These are phyloP conservation scores for Lycocerus yunnanus DNA, from an alignment of 2,888 invertebrate genomes.

Conservation along the genomic window DNA sequence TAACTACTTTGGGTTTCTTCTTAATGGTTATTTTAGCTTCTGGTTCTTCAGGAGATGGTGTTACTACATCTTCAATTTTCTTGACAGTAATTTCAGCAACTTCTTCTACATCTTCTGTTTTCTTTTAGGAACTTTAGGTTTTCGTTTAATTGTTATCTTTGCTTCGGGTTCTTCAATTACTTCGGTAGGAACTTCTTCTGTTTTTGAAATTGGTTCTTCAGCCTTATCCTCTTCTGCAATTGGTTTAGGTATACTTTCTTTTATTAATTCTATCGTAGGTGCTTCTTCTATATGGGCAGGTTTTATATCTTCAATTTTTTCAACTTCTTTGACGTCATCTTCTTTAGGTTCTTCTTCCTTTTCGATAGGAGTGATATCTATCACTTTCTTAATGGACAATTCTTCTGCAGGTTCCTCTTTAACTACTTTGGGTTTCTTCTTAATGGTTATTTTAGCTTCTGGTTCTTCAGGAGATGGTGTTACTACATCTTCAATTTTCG, in stretches of 20 bases:
- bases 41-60: no score
- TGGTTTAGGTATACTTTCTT: slow-evolving; percentile 53
- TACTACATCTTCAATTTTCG: neutral
- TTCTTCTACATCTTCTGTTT: no score
- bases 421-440: slow-evolving; percentile 39
- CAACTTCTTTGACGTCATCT: slow-evolving; percentile 53
- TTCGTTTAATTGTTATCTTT: slow-evolving; percentile 4
- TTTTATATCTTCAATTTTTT: slow-evolving; percentile 53
- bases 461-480: slow-evolving; percentile 19
- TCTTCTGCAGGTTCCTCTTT: slow-evolving; percentile 56
- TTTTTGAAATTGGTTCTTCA: slow-evolving; percentile 38
- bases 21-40: no score
- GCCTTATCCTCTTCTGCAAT: slow-evolving; percentile 63
- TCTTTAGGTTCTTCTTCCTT: slow-evolving; percentile 22
- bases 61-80: no score
- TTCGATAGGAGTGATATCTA: slow-evolving; percentile 41
- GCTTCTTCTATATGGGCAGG: neutral
- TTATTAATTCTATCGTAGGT: slow-evolving; percentile 41
- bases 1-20: no score
- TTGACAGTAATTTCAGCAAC: no score
- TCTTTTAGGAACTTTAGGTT: no score
- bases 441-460: slow-evolving; percentile 42
- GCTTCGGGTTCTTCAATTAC: slow-evolving; percentile 33
- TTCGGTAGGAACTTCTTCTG: slow-evolving; percentile 11
- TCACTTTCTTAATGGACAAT: slow-evolving; percentile 51